Evolutionary conservation across 2,113 vertebrate species (phyloP).

Genomic region (Calonectris borealis): DNA sequence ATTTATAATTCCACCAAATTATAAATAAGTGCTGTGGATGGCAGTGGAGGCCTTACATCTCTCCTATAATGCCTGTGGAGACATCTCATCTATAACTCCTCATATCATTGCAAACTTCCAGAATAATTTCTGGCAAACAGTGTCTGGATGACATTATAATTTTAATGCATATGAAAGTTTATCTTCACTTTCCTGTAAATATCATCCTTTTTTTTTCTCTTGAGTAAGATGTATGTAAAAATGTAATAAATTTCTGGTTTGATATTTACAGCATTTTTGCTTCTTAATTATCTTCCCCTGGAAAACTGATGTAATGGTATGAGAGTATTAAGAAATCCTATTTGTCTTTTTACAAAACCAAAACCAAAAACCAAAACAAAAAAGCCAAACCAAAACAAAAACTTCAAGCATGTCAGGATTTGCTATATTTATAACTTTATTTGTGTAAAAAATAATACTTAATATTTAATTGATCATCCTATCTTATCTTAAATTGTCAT

Average conservation of each 20-base stretch:
- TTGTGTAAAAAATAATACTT: neutral
- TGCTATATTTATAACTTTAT: neutral
- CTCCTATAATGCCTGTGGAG: neutral
- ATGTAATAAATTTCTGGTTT: neutral
- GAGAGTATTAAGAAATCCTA: neutral
- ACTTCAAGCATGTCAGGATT: neutral
- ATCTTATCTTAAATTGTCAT: neutral
- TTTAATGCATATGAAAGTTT: neutral
- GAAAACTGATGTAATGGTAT: neutral
- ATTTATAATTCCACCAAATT: neutral
- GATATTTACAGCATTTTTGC: neutral
- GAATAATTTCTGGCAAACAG: neutral
- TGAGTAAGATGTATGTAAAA: neutral
- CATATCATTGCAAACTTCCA: neutral
- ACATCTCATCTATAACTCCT: neutral
- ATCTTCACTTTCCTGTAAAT: slow-evolving; percentile 1
- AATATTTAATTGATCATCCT: neutral
- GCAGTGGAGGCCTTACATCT: neutral
- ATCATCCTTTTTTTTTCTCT: neutral
- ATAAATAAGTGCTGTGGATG: neutral
- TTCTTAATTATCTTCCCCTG: neutral
- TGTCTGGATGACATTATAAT: neutral
- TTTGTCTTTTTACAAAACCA: neutral
- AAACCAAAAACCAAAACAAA: fast-evolving
- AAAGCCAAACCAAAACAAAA: neutral